These are phyloP conservation scores for Magallana angulata DNA, from an alignment of 1,140 invertebrate species.

Conservation along the genomic window DNA sequence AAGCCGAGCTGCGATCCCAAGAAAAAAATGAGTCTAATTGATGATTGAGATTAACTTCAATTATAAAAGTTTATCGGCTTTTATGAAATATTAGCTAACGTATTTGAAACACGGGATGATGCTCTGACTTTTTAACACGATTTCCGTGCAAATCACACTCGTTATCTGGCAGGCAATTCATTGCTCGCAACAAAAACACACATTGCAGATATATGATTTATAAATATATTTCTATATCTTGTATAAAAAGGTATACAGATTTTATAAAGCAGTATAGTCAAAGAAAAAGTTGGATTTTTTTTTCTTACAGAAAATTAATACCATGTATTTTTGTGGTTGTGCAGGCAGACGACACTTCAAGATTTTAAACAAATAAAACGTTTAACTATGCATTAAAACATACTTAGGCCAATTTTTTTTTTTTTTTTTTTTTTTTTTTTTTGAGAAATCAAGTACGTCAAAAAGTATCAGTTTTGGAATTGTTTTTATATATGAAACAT, in stretches of 20 bases:
- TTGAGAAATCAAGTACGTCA: too few species aligned
- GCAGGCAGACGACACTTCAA: too few species aligned
- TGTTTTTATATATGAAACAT: neutral
- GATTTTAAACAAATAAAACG: too few species aligned
- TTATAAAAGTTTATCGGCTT: constrained; percentile 24
- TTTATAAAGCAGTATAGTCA: neutral
- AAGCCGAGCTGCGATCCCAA: neutral
- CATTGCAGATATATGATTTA: neutral
- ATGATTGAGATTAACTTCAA: neutral
- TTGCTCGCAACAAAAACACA: neutral
- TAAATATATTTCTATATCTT: neutral
- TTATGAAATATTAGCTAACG: constrained; percentile 1
- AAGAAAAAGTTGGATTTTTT: too few species aligned
- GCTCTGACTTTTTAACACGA: neutral
- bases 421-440: too few species aligned
- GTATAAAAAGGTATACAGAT: neutral
- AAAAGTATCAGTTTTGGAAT: too few species aligned
- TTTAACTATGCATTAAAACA: too few species aligned
- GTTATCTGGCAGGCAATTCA: neutral
- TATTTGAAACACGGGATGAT: neutral
- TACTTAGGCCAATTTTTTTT: too few species aligned
- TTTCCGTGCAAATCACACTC: constrained; percentile 12
- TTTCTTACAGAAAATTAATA: too few species aligned
- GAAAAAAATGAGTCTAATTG: neutral
- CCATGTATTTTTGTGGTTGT: too few species aligned